Evolutionary conservation across 2,888 invertebrate species (phyloP), one percentile per base, ranked within the genome.

Genomic region (Acanthoscelides obtectus): DNA sequence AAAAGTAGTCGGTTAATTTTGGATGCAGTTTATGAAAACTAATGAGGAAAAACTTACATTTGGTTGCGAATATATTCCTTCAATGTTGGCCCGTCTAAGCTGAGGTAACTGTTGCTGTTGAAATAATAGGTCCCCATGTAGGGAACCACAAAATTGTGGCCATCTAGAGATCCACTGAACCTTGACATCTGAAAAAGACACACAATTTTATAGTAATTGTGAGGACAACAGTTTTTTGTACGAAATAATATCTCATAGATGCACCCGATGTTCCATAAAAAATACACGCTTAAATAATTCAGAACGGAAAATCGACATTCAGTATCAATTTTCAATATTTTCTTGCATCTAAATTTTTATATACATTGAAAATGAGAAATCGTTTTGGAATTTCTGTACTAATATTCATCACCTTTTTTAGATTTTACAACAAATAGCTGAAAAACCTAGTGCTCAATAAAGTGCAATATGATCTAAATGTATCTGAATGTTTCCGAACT

Each of bases 61-160:
- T 97, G 97, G 81, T 95, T 95, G 84, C 91, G 93, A 77, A 97
- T 92, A 77, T 93, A 91, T 75, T 95, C 95, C 86, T 94, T 95
- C 17, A 96, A 86, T 74, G 92, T 92, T 3, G 87, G 84, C 66
- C 80, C 81, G 77, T 86, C 86, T 45, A 84, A 75, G 75, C 80
- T 83, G 17, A 83, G 77, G 76, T 84, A 85, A 77, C 80, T 84
- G 75, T 83, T 83, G 69, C 89, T 88, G 71, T 89, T 90, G 74
- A 89, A 92, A 80, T 88, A 89, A 84, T 89, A 91, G 8, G 88
- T 88, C 67, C 89, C 89, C 87, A 89, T 87, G 77, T 87, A 89
- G 71, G 89, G 89, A 81, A 88, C 86, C 17, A 77, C 76, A 20
- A 66, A 66, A 22, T 66, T 66, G 8, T 22, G 21, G 69, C 22